A percentile compares a stretch with the other conserved stretches of the same genome.
Conservation (phyloP, 1,140 invertebrate genomes). For the Belonocnema kinseyi region DNA sequence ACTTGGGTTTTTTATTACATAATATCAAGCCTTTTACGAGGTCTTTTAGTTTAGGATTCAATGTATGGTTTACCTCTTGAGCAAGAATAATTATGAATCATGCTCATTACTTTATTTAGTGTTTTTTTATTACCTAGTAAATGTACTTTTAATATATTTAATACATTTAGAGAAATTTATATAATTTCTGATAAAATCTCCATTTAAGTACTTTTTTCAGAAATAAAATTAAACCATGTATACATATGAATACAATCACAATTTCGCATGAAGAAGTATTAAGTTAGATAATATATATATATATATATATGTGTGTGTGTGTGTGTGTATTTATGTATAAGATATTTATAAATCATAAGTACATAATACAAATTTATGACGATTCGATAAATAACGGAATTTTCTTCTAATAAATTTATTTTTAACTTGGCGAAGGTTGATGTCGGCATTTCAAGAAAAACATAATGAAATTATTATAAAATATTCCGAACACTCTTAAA, state of each 20-base stretch:
- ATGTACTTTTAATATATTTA: neutral
- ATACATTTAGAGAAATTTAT: conserved; percentile 1
- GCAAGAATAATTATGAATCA: no score
- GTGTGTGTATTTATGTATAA: no score
- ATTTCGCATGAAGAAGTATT: neutral
- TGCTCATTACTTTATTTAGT: no score
- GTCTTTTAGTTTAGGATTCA: no score
- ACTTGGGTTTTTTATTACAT: no score
- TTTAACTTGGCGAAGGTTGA: neutral
- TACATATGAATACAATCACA: conserved; percentile 26
- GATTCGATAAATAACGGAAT: neutral
- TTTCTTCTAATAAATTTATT: neutral
- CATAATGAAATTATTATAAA: neutral
- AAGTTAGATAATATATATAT: conserved; percentile 16
- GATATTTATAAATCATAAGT: neutral
- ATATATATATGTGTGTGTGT: no score
- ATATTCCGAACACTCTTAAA: no score
- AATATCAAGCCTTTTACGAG: no score
- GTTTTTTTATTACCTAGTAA: no score
- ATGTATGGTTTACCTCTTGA: no score
- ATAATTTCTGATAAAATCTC: neutral
- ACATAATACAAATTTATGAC: neutral
- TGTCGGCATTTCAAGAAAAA: neutral
- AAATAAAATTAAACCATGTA: conserved; percentile 8
- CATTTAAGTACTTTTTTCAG: conserved; percentile 9